phyloP scores from a whole-genome alignment of 2,797 vertebrate species.

The Spinus olivaceus region DNA sequence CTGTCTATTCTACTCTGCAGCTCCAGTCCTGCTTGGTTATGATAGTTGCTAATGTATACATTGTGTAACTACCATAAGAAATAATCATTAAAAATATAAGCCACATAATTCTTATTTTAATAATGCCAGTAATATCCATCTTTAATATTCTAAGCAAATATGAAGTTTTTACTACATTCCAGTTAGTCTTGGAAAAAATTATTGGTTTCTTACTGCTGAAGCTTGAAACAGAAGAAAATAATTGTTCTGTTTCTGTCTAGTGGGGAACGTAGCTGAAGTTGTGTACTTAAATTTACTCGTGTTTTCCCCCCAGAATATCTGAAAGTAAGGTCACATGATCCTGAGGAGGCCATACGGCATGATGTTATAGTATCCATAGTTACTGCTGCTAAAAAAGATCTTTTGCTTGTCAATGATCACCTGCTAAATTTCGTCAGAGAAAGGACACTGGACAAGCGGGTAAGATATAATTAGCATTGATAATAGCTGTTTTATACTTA shows the following conservation, averaged over 20 bases:
- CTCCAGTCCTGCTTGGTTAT: not conserved
- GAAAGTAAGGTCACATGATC: slow-evolving; percentile 95
- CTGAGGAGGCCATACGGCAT: slow-evolving; percentile 96
- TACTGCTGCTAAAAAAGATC: slow-evolving; percentile 96
- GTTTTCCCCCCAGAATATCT: slow-evolving; percentile 83
- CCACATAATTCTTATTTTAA: not conserved
- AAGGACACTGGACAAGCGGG: slow-evolving; percentile 94
- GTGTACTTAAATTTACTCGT: not conserved
- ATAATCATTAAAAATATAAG: not conserved
- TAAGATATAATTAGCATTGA: slow-evolving; percentile 68
- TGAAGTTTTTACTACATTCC: not conserved
- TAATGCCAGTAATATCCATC: not conserved
- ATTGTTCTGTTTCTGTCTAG: not conserved
- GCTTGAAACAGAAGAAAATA: not conserved
- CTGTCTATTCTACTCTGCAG: not conserved
- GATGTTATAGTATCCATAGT: slow-evolving; percentile 99
- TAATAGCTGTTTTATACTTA: not conserved
- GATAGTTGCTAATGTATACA: not conserved
- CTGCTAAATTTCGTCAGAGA: slow-evolving; percentile 96
- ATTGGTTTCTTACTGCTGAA: not conserved
- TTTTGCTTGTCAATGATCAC: slow-evolving; percentile 92
- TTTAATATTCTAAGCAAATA: not conserved
- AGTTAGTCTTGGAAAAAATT: not conserved
- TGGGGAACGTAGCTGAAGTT: not conserved
- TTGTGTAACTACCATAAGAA: not conserved